Evolutionary conservation across 2,888 invertebrate genomes (phyloP).

Genomic region (Meta bourneti): DNA sequence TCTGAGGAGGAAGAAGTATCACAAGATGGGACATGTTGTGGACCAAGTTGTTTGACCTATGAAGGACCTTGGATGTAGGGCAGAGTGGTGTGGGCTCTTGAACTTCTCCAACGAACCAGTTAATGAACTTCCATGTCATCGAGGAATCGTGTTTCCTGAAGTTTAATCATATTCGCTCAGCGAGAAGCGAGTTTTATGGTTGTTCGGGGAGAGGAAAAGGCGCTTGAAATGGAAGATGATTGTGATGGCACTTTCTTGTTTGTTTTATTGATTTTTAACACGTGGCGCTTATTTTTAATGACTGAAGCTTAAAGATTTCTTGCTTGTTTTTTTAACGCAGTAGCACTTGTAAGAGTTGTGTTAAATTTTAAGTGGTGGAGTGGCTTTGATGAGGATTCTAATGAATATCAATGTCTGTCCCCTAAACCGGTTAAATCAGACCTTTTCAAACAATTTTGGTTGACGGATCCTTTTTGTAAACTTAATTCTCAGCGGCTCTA

Average conservation of each 20-base stretch:
- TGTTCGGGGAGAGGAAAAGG: no score
- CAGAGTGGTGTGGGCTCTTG: slow-evolving; percentile 58
- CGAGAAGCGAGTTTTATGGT: background rate
- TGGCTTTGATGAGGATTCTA: no score
- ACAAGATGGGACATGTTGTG: background rate
- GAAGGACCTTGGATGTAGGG: slow-evolving; percentile 40
- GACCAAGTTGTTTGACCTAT: slow-evolving; percentile 60
- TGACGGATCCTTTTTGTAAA: no score
- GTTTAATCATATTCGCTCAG: slow-evolving; percentile 27
- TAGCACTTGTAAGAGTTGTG: no score
- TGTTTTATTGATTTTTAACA: background rate
- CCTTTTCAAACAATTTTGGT: no score
- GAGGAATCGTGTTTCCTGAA: slow-evolving; percentile 15
- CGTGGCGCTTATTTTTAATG: background rate
- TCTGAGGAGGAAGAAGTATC: background rate
- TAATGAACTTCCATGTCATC: slow-evolving; percentile 53
- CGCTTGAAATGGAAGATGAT: no score
- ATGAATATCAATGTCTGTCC: no score
- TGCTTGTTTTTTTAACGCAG: no score
- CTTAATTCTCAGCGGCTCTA: no score
- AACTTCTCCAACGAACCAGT: slow-evolving; percentile 54
- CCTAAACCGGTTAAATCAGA: no score
- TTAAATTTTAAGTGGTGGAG: no score
- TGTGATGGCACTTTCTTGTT: background rate
- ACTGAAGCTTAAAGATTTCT: background rate